Base-by-base conservation (phyloP, 2,113 vertebrate species). In the Bothrops jararaca region DNA sequence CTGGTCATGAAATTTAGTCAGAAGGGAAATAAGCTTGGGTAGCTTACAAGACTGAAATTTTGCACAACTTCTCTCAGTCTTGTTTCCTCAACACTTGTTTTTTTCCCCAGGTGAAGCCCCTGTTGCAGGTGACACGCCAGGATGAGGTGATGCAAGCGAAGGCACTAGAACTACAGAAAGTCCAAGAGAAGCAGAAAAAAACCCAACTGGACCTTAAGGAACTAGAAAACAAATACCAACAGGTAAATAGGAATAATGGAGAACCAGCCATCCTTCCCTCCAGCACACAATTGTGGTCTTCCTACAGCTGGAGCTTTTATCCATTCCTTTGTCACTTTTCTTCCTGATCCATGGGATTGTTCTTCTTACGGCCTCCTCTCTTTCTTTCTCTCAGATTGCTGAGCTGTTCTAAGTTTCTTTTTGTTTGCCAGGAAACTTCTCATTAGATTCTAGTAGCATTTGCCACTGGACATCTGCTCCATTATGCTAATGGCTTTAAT, bases 61-160 rank as follows among this genome's bases (percentile, higher is more conserved):
- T n/a, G 80, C 29, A 45, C 42, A 10, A 11, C 18, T 18, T 48
- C 11, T 29, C 60, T 39, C 20, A 9, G 22, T 53, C 42, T 45
- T 15, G 24, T 24, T 92, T 39, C 1, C n/a, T 88, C 56, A 88
- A 20, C 50, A 1, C 1, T 48, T 29, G n/a, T 12, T 24, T 39
- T 8, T 26, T 48, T 56, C 52, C 69, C 42, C 15, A 99, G 98
- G 98, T 99, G 95, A 99, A 99, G 96, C 98, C 98, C 0, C 97
- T 99, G 93, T 97, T 99, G 93, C 98, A 99, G 96, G 98, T 99
- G 91, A 98, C 98, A 0, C 97, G 98, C 5, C 98, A 99, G 95
- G 98, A 99, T 22, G 98, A 99, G 94, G 98, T 99, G 96, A 98
- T 99, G 94, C 98, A 99, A 95, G 97, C 96, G 0, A 97, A 98